A percentile compares a stretch with the other conserved stretches of the same genome.
These are phyloP conservation scores for Sus cebifrons DNA, from an alignment of 2,797 vertebrate species.

Conservation along the genomic window DNA sequence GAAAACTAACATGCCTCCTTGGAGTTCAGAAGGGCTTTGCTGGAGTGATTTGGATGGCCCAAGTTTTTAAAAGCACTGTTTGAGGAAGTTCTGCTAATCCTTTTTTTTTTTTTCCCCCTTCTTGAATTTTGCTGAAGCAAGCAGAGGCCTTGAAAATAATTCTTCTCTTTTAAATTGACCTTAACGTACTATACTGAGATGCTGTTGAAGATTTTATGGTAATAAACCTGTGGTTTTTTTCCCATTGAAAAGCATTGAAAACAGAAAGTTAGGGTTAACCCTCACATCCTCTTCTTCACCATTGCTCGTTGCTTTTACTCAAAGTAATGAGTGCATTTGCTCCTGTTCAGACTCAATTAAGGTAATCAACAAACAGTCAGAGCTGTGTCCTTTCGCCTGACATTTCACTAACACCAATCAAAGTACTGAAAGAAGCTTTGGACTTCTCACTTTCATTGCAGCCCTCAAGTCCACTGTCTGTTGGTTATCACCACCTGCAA, in stretches of 20 bases:
- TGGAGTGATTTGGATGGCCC: conserved; percentile 35
- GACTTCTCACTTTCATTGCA: neutral
- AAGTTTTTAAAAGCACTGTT: conserved; percentile 52
- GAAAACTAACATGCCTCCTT: conserved; percentile 72
- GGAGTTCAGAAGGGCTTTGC: conserved; percentile 44
- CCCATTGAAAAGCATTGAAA: neutral
- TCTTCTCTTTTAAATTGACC: conserved; percentile 31
- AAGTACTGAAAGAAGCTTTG: neutral
- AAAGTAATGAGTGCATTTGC: conserved; percentile 2
- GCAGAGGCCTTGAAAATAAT: conserved; percentile 71
- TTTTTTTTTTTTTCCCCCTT: neutral
- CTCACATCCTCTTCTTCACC: neutral
- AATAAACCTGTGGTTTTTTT: conserved; percentile 41
- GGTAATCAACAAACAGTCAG: neutral
- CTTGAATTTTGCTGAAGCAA: conserved; percentile 74
- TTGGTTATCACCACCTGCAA: neutral
- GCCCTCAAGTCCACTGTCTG: neutral
- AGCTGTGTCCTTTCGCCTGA: neutral
- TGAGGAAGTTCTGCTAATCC: neutral
- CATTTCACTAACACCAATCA: neutral
- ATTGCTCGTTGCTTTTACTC: conserved; percentile 1
- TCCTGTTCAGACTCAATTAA: conserved; percentile 3
- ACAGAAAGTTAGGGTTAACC: conserved; percentile 14
- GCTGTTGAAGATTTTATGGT: conserved; percentile 10
- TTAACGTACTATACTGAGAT: conserved; percentile 58